These are phyloP conservation scores for Hyles vespertilio DNA, from an alignment of 1,140 invertebrate species.

Conservation along the genomic window DNA sequence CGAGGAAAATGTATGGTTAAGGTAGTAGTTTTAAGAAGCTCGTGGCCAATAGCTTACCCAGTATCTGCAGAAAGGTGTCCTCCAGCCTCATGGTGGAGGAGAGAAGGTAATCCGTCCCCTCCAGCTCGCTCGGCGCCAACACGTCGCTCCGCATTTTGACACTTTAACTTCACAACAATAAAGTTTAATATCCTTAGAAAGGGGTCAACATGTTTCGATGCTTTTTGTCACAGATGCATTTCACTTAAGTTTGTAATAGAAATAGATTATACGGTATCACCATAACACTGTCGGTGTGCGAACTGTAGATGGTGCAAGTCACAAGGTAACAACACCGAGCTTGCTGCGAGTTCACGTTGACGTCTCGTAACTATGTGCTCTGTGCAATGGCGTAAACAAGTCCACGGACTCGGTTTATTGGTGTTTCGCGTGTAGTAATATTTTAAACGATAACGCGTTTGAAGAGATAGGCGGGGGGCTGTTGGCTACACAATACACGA, in stretches of 20 bases:
- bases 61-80: slow-evolving; percentile 77
- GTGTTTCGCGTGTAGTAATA: slow-evolving; percentile 35
- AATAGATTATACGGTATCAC: too few relatives aligned
- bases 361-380: slow-evolving; percentile 27
- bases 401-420: slow-evolving; percentile 33
- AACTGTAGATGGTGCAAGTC: too few relatives aligned
- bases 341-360: slow-evolving; percentile 17
- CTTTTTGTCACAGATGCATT: neutral
- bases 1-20: too few relatives aligned
- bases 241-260: too few relatives aligned
- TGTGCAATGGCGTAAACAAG: slow-evolving; percentile 39
- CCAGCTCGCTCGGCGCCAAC: slow-evolving; percentile 74
- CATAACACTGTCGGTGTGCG: too few relatives aligned
- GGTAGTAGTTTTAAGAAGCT: too few relatives aligned
- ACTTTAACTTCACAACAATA: slow-evolving; percentile 30
- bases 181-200: slow-evolving; percentile 27
- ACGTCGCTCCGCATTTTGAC: slow-evolving; percentile 71
- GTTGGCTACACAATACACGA: neutral
- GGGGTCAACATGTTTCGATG: slow-evolving; percentile 17
- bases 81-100: slow-evolving; percentile 77
- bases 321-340: neutral
- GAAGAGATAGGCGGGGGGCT: slow-evolving; percentile 13
- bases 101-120: slow-evolving; percentile 78
- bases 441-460: slow-evolving; percentile 29
- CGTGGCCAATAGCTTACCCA: slow-evolving; percentile 64